These are phyloP conservation scores for Lithophane ornitopus DNA, from an alignment of 2,888 invertebrate species.

Conservation along the genomic window DNA sequence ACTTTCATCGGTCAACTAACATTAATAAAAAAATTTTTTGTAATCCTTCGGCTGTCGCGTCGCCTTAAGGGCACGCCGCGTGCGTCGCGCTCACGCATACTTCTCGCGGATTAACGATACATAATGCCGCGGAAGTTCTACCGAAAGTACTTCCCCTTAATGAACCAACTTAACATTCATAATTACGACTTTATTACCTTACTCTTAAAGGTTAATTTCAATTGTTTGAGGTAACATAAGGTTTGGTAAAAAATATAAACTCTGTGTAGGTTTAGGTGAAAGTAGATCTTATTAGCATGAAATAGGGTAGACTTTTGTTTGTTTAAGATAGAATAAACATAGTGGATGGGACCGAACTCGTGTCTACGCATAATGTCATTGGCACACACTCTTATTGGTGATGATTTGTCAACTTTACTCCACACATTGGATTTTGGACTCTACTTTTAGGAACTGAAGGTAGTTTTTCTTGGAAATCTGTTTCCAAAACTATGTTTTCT, in stretches of 20 bases:
- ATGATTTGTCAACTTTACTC: conserved; percentile 87
- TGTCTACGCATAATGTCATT: conserved; percentile 89
- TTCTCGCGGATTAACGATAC: conserved; percentile 81
- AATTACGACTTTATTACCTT: conserved; percentile 75
- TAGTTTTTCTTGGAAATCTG: conserved; percentile 38
- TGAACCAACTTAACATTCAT: conserved; percentile 70
- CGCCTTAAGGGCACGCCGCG: conserved; percentile 78
- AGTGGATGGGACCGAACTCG: conserved; percentile 78
- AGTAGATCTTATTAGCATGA: conserved; percentile 52
- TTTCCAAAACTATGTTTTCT: conserved; percentile 74
- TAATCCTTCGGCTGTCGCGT: conserved; percentile 77
- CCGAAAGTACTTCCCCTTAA: conserved; percentile 82
- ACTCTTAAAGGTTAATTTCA: conserved; percentile 67
- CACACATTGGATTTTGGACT: conserved; percentile 63
- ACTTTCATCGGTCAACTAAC: conserved; percentile 77
- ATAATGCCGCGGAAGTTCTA: conserved; percentile 80
- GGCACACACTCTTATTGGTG: conserved; percentile 83
- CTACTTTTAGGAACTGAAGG: conserved; percentile 51
- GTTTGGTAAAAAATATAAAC: conserved; percentile 63
- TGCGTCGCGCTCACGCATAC: conserved; percentile 82
- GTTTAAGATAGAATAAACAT: conserved; percentile 58
- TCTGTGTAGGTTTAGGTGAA: conserved; percentile 47
- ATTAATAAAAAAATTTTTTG: conserved; percentile 71
- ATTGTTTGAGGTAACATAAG: conserved; percentile 49
- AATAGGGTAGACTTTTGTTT: conserved; percentile 58